A percentile compares a stretch with the other conserved stretches of the same genome.
Evolutionary conservation across 2,113 vertebrate species (phyloP).

Genomic region (Hippoglossus stenolepis): DNA sequence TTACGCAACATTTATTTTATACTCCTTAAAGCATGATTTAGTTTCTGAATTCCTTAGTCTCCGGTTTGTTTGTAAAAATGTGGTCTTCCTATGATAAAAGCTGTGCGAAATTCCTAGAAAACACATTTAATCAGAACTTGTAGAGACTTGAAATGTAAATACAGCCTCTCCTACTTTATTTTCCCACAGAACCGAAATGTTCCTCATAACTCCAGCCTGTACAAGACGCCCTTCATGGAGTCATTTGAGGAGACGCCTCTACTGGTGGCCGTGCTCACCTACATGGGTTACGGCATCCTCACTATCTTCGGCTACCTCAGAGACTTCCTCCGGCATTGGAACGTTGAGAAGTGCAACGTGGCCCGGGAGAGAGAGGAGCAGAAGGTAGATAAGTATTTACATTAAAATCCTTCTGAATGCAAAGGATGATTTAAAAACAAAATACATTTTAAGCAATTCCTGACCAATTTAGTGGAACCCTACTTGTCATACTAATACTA

Average conservation of each 20-base stretch:
- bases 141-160: neutral
- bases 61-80: too few relatives aligned
- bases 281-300: constrained; percentile 96
- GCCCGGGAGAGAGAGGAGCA: constrained; percentile 94
- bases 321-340: constrained; percentile 95
- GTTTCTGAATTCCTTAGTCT: too few relatives aligned
- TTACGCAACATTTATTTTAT: neutral
- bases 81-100: too few relatives aligned
- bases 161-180: neutral
- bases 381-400: constrained; percentile 82
- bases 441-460: fast-evolving
- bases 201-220: constrained; percentile 87
- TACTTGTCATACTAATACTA: too few relatives aligned
- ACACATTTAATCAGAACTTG: neutral
- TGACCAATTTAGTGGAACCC: too few relatives aligned
- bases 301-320: constrained; percentile 97
- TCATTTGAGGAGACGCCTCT: constrained; percentile 96
- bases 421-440: neutral
- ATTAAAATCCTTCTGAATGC: neutral
- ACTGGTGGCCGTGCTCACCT: constrained; percentile 96
- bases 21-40: too few relatives aligned
- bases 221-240: constrained; percentile 92
- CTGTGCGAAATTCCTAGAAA: too few relatives aligned
- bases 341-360: constrained; percentile 93
- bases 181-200: constrained; percentile 84